These are phyloP conservation scores for Drosophila gunungcola DNA, from an alignment of 1,140 invertebrate genomes.

Conservation along the genomic window DNA sequence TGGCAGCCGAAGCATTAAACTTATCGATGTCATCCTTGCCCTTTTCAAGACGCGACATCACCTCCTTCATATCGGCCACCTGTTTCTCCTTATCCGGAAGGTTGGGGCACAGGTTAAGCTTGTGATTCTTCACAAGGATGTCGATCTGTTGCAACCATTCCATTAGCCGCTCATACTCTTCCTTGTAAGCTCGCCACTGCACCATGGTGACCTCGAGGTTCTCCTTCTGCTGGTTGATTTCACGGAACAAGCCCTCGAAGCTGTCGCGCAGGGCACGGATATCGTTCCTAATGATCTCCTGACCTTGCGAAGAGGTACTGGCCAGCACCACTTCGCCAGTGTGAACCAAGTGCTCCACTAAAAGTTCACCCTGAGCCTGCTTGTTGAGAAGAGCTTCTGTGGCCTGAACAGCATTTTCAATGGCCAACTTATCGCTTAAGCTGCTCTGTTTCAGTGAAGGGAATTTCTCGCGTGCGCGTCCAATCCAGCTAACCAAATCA, in stretches of 20 bases:
- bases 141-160: conserved; percentile 98
- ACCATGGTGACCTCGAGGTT: conserved; percentile 92
- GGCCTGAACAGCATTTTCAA: conserved; percentile 94
- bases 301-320: conserved; percentile 91
- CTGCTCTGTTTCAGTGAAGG: conserved; percentile 93
- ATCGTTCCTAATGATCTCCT: conserved; percentile 93
- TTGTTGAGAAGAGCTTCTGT: conserved; percentile 94
- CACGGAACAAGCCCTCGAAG: conserved; percentile 93
- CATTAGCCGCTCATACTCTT: conserved; percentile 95
- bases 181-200: conserved; percentile 95
- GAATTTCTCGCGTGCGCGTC: conserved; percentile 93
- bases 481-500: conserved; percentile 93
- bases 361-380: conserved; percentile 94
- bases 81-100: conserved; percentile 94
- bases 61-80: conserved; percentile 91
- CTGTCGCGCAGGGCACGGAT: conserved; percentile 93
- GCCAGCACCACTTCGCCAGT: conserved; percentile 94
- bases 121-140: conserved; percentile 95
- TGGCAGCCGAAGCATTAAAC: conserved; percentile 91
- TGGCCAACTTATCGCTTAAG: conserved; percentile 93
- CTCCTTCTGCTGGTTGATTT: conserved; percentile 93
- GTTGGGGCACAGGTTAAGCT: conserved; percentile 92
- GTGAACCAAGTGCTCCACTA: conserved; percentile 94
- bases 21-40: conserved; percentile 94
- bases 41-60: conserved; percentile 90